Conservation (phyloP, 2,888 invertebrate genomes). For the Nomada flava region DNA sequence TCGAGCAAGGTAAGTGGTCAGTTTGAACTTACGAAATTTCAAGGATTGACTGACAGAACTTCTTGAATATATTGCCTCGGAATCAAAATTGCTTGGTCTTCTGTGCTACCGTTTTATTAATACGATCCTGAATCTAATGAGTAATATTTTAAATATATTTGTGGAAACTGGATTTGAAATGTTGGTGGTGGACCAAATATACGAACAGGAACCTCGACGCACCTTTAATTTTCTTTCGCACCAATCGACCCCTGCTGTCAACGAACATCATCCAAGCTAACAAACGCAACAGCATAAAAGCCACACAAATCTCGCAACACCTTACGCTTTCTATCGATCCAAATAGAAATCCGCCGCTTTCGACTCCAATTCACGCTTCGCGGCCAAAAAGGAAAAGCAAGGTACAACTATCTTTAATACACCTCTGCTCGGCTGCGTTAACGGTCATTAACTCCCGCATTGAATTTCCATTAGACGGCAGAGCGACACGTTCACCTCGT, state of each 20-base stretch:
- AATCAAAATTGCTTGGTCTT: constrained; percentile 10
- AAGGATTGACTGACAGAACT: constrained; percentile 7
- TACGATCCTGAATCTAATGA: background rate
- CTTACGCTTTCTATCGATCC: constrained; percentile 15
- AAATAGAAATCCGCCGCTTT: constrained; percentile 1
- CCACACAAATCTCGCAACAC: background rate
- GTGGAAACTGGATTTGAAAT: no score
- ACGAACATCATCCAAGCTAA: no score
- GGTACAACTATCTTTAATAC: background rate
- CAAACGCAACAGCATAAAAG: background rate
- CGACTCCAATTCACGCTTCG: background rate
- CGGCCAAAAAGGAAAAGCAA: background rate
- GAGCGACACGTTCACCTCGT: constrained; percentile 10
- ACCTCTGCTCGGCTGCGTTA: background rate
- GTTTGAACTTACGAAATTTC: constrained; percentile 26
- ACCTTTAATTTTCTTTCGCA: no score
- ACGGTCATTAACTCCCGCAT: constrained; percentile 24
- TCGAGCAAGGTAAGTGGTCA: constrained; percentile 17
- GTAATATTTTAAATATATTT: no score
- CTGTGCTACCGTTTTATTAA: background rate
- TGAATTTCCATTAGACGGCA: constrained; percentile 13
- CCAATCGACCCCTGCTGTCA: no score
- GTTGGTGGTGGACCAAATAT: no score
- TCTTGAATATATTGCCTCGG: background rate
- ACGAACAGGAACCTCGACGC: no score